Evolutionary conservation across 2,888 invertebrate species (phyloP), one percentile per base, ranked within the genome.

Genomic region (Melolontha melolontha): DNA sequence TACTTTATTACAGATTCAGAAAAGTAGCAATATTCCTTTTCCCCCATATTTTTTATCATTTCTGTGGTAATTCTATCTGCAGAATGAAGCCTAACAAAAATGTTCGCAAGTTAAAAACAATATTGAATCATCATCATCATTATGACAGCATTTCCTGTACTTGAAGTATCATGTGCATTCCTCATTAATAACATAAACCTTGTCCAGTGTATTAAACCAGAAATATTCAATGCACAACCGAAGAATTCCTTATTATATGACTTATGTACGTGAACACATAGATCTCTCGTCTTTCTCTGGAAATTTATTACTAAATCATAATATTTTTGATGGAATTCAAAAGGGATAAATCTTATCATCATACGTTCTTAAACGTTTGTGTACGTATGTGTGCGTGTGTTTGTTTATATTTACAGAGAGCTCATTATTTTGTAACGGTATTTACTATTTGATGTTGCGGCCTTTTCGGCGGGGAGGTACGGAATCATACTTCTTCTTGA

Each of bases 401-500:
- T 34, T 34, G 34, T 6, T 8, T 34, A 6, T 34, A 34, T 34
- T 34, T 34, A 34, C 34, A 34, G 34, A 34, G 34, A 34, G 44
- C 44, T 59, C 59, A 59, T 59, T 59, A 59, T 59, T 59, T 59
- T 29, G 59, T 59, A 59, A 59, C 59, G 59, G 59, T 59, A 59
- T 59, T 59, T 44, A 47, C 59, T 22, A 59, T 59, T 59, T 59
- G 34, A 44, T 27, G 14, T 14, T 59, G 10, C 47, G 44, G 59
- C 34, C 34, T 34, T 34, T 34, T 34, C 10, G 34, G 34, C 34
- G 34, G 27, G 17, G 51, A 22, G 51, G 22, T 1, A 12, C 51
- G 17, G 8, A 22, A 17, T 27, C 22, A n/a, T 11, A 29, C 51
- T 22, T 27, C 22, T 27, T 11, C 22, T 27, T 29, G 22, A 51